Conservation (phyloP, 2,113 vertebrate genomes). For the Callaeas wilsoni region DNA sequence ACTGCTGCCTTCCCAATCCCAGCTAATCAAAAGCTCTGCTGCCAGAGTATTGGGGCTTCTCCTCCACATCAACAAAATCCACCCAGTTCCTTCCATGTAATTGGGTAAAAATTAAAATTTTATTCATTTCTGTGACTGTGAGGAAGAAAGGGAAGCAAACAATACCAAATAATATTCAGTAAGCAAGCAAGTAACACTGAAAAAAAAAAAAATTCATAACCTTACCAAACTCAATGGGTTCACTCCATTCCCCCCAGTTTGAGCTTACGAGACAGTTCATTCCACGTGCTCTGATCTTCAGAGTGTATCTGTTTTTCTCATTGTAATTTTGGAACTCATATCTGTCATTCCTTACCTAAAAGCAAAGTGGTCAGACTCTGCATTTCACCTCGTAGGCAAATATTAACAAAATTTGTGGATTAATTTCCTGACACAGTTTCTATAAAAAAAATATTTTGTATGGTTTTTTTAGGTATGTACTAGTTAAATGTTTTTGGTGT, state of each 20-base stretch:
- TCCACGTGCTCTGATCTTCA: slow-evolving; percentile 26
- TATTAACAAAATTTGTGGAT: neutral
- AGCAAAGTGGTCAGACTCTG: neutral
- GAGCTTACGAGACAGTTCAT: fast-evolving
- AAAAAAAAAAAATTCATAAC: neutral
- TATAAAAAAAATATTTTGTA: neutral
- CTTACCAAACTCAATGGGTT: slow-evolving; percentile 50
- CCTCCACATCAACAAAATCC: neutral
- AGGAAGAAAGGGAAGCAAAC: neutral
- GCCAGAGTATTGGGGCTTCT: neutral
- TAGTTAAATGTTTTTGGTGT: neutral
- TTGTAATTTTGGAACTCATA: neutral
- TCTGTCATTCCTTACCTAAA: neutral
- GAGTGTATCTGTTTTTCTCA: neutral
- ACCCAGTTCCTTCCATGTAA: neutral
- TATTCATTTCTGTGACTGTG: neutral
- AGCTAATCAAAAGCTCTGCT: neutral
- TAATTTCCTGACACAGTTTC: neutral
- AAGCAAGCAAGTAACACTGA: neutral
- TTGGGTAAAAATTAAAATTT: neutral
- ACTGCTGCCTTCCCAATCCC: neutral
- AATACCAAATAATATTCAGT: too few relatives aligned
- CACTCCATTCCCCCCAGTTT: slow-evolving; percentile 52
- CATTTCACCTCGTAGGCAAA: neutral
- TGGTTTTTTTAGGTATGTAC: neutral